These are phyloP conservation scores for Enchytraeus crypticus DNA, from an alignment of 2,888 invertebrate species.

Conservation along the genomic window DNA sequence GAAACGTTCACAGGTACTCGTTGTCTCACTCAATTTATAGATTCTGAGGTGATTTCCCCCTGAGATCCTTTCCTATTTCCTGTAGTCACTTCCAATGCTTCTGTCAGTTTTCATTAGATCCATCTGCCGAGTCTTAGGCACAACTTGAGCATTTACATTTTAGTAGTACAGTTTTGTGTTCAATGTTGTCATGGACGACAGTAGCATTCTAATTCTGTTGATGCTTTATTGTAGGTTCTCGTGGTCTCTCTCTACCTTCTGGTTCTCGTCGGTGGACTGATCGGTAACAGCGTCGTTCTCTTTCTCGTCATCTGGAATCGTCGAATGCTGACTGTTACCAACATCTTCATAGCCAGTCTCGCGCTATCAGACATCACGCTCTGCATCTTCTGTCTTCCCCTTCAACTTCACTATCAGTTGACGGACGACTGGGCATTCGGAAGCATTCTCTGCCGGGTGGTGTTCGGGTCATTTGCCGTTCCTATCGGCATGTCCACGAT, in stretches of 20 bases:
- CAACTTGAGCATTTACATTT: no score
- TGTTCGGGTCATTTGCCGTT: constrained; percentile 43
- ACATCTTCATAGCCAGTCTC: constrained; percentile 42
- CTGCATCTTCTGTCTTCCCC: constrained; percentile 42
- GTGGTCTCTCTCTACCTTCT: constrained; percentile 31
- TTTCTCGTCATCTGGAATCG: constrained; percentile 36
- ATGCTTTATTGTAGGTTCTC: no score
- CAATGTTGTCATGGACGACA: no score
- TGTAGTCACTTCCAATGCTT: no score
- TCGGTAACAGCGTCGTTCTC: constrained; percentile 38
- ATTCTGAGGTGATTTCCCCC: no score
- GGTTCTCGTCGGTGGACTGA: constrained; percentile 38
- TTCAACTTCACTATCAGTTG: constrained; percentile 45
- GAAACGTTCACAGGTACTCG: no score
- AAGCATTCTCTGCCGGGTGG: constrained; percentile 36
- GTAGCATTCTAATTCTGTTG: no score
- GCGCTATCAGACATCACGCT: constrained; percentile 42
- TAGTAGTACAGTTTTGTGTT: no score
- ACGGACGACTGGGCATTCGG: constrained; percentile 45
- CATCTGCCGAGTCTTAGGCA: no score
- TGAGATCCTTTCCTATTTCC: no score
- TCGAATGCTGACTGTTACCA: constrained; percentile 40
- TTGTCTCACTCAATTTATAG: no score
- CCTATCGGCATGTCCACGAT: constrained; percentile 44
- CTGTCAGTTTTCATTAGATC: no score